Base-by-base conservation (phyloP, 2,888 invertebrate genomes). In the Andrena flavipes region DNA sequence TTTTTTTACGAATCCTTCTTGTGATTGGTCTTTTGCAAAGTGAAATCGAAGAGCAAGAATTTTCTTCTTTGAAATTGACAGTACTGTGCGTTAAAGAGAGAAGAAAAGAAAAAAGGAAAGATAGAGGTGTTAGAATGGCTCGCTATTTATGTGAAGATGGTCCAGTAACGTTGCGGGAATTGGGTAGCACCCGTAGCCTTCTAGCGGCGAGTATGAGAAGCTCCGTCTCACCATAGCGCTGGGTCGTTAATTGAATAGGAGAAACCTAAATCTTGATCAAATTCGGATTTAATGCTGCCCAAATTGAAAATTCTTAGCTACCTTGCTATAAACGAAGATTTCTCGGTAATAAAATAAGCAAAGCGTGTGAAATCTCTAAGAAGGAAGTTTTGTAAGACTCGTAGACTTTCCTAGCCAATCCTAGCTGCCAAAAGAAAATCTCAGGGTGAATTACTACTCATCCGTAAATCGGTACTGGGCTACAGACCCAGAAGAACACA, bases 391-490 rank as follows among this genome's bases (percentile, higher is more conserved):
- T 13, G 4, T 5, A 29, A 29, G 3, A 7, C 20, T 51, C 29
- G 5, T 62, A n/a, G 20, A 35, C 33, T 4, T 7, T 16, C n/a
- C 33, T 6, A n/a, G n/a, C n/a, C n/a, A n/a, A n/a, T n/a, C n/a
- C 7, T 60, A 20, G 62, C 20, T 4, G 23, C 10, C 10, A 8
- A 42, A 23, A 59, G 42, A 49, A 60, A 73, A 49, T 13, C 59
- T 2, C 7, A 26, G 42, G 49, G 49, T 60, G 51, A 77, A 74
- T 77, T 65, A 48, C 49, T 60, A 35, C 7, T 74, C 49, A 65
- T 77, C 49, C 60, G 49, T 49, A 77, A 77, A 77, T 77, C 72
- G 23, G 35, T 56, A 13, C n/a, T 13, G 13, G 10, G 51, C 49
- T 30, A 26, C n/a, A 26, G 13, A 20, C 4, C 8, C 30, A 63